Percentiles rank a stretch among this genome's conserved stretches.
These are phyloP conservation scores for Bubo blakistoni DNA, from an alignment of 2,113 vertebrate genomes.

Conservation along the genomic window DNA sequence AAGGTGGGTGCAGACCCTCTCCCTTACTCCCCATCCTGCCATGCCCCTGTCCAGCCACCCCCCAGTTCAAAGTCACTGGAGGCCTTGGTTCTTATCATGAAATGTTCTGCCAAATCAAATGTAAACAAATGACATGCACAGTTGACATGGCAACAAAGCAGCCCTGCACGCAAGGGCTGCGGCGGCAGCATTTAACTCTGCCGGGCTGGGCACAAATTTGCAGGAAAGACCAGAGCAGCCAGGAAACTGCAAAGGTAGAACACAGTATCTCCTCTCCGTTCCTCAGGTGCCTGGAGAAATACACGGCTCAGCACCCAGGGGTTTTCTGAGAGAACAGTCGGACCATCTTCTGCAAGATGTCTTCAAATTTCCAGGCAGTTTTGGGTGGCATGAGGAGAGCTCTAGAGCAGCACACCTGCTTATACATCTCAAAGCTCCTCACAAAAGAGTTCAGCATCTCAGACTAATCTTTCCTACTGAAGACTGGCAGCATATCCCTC, in stretches of 20 bases:
- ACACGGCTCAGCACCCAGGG: background rate
- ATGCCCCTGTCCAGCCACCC: background rate
- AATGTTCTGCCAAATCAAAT: constrained; percentile 70
- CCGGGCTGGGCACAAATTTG: constrained; percentile 47
- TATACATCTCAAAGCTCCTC: background rate
- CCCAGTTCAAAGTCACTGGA: constrained; percentile 55
- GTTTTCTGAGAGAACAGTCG: background rate
- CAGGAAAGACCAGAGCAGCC: background rate
- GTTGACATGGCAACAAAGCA: constrained; percentile 74
- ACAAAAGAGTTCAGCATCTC: background rate
- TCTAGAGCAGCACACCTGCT: background rate
- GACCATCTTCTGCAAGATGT: background rate
- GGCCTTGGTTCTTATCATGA: constrained; percentile 70
- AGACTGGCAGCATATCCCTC: background rate
- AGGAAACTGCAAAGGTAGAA: background rate
- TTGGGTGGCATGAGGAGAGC: background rate
- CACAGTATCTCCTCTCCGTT: background rate
- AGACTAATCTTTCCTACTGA: background rate
- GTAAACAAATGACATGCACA: constrained; percentile 74
- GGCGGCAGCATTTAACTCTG: constrained; percentile 30
- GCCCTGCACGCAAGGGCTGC: constrained; percentile 46
- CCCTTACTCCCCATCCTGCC: background rate
- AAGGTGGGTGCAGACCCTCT: background rate
- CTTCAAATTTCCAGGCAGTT: background rate
- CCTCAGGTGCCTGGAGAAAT: background rate